Base-by-base conservation (phyloP, 2,797 vertebrate species). In the Micrastur ruficollis region DNA sequence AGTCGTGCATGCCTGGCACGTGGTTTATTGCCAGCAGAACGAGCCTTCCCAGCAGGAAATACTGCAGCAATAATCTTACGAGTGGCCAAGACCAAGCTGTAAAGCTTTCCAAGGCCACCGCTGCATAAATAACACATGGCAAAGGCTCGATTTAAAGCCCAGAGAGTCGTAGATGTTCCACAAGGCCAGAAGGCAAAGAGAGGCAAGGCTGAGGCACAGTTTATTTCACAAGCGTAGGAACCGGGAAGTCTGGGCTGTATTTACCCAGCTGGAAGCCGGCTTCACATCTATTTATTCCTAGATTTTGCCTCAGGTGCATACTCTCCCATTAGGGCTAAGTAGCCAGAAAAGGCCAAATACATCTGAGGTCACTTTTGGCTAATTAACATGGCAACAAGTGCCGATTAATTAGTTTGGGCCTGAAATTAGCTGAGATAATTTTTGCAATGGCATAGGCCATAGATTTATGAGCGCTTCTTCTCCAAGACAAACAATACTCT, bases 361-460 rank as follows among this genome's bases (percentile, higher is more conserved):
- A 10, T 85, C 92, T 97, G 95, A 97, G 95, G 92, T 97, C 92
- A 95, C 71, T 94, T 82, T 87, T 97, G 83, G 83, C 88, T 97
- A 97, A 95, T 97, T 96, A 97, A 93, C 85, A 87, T 85, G 74
- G 97, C 92, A 97, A 74, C 90, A 94, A 95, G 80, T 78, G 40
- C 78, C 96, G 95, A 95, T 95, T 97, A 97, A 95, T 97, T 96
- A 68, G 61, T 76, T 90, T 74, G 86, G 83, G 67, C 32, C 74
- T 78, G 81, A 87, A 97, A 93, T 89, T 73, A 95, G 86, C 86
- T 82, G 86, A 80, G 89, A 90, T 86, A 81, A 75, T 90, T 95
- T 95, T 90, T 90, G 73, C 52, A 80, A 19, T 2, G 9, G 78
- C 52, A 18, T 4, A 58, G 46, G 44, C 78, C 3, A 4, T 38